phyloP scores from a whole-genome alignment of 2,888 invertebrate genomes.

The Chouioia cunea region DNA sequence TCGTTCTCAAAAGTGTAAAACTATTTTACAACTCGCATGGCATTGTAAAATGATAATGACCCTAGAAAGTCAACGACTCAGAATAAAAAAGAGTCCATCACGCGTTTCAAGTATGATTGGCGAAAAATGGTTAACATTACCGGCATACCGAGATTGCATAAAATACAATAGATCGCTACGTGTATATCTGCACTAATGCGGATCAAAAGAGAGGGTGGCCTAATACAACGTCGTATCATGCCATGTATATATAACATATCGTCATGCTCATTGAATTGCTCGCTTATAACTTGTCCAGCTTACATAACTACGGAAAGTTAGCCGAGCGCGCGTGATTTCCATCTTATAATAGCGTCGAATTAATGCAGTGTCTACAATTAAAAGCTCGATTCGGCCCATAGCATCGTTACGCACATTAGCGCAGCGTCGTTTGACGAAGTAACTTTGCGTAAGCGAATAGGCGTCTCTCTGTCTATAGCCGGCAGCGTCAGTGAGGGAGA shows the following conservation, averaged over 20 bases:
- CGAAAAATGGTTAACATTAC: too few relatives aligned
- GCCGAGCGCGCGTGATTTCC: conserved; percentile 56
- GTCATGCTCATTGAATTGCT: not conserved
- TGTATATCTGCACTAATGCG: conserved; percentile 2
- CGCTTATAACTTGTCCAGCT: conserved; percentile 39
- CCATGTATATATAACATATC: not conserved
- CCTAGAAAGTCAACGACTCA: too few relatives aligned
- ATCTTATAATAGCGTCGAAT: conserved; percentile 60
- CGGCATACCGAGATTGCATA: too few relatives aligned
- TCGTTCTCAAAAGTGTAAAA: too few relatives aligned
- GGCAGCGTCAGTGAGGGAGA: not conserved
- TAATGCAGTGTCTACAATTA: conserved; percentile 59
- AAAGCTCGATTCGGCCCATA: conserved; percentile 55
- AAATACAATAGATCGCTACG: not conserved
- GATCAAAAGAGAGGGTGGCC: not conserved
- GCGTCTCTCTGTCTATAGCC: conserved; percentile 1
- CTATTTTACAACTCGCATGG: too few relatives aligned
- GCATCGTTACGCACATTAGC: conserved; percentile 5
- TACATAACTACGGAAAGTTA: conserved; percentile 67
- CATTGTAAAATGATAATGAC: too few relatives aligned
- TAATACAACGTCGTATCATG: not conserved
- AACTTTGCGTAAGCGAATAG: conserved; percentile 28
- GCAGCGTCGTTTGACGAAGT: conserved; percentile 9
- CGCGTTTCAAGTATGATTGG: too few relatives aligned
- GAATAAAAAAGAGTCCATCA: conserved; percentile 1